phyloP scores from a whole-genome alignment of 2,888 invertebrate species.

The Acleris holmiana region DNA sequence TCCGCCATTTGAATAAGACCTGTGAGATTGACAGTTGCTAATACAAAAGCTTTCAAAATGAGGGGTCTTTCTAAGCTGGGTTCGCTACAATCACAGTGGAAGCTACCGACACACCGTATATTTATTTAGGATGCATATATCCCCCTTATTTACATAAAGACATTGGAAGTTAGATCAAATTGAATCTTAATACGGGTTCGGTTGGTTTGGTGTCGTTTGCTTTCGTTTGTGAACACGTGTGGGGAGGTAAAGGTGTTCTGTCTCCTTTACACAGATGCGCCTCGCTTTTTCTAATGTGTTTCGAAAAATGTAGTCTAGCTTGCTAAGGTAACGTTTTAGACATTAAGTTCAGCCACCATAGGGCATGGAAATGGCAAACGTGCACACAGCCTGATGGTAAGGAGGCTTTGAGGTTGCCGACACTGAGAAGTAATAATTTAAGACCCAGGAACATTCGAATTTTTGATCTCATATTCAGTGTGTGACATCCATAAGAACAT shows the following conservation, averaged over 20 bases:
- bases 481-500: no score
- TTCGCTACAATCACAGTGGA: conserved; percentile 57
- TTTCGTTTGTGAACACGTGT: conserved; percentile 45
- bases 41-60: conserved; percentile 39
- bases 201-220: conserved; percentile 58
- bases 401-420: no score
- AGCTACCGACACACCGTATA: conserved; percentile 72
- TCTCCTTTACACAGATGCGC: conserved; percentile 29
- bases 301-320: conserved; percentile 7
- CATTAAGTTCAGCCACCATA: no score
- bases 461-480: no score
- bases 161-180: conserved; percentile 49
- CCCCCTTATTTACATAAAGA: conserved; percentile 71
- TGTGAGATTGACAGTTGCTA: conserved; percentile 37
- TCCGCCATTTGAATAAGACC: conserved; percentile 48
- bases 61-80: conserved; percentile 57
- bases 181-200: conserved; percentile 50
- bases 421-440: no score
- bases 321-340: not conserved
- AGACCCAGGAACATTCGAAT: no score
- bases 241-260: conserved; percentile 46
- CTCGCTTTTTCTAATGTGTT: conserved; percentile 17
- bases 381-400: no score
- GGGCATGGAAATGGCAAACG: no score
- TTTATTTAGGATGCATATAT: conserved; percentile 75